Percentiles rank a stretch among this genome's conserved stretches.
Conservation (phyloP, 2,888 invertebrate genomes). For the Nematopogon swammerdamellus region DNA sequence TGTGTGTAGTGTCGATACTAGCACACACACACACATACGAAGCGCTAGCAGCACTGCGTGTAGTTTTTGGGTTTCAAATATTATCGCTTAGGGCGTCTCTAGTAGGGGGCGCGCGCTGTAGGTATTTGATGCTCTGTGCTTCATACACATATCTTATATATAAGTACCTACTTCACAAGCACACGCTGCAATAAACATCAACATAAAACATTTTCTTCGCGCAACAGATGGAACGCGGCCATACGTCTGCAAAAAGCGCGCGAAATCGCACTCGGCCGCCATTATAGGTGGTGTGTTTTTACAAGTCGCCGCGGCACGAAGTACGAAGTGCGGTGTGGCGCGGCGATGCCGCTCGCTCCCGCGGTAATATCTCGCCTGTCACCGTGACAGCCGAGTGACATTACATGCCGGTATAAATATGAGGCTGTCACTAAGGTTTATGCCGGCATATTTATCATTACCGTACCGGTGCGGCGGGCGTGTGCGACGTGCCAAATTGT, state of each 20-base stretch:
- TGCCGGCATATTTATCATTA: constrained; percentile 12
- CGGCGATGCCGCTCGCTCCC: constrained; percentile 5
- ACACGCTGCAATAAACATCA: constrained; percentile 1
- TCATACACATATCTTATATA: too few relatives aligned
- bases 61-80: too few relatives aligned
- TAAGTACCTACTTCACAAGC: too few relatives aligned
- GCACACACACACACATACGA: too few relatives aligned
- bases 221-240: too few relatives aligned
- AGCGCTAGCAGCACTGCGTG: too few relatives aligned
- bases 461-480: not conserved
- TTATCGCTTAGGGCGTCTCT: too few relatives aligned
- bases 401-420: constrained; percentile 14
- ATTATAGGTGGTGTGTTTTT: not conserved
- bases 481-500: not conserved
- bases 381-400: constrained; percentile 13
- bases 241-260: too few relatives aligned
- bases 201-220: constrained; percentile 1
- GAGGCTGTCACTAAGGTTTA: constrained; percentile 13
- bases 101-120: too few relatives aligned
- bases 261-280: too few relatives aligned
- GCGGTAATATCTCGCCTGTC: constrained; percentile 13
- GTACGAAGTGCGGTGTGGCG: not conserved
- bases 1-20: too few relatives aligned
- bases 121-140: too few relatives aligned
- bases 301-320: not conserved